Conservation (phyloP, 2,797 vertebrate species). For the Amazona finschi region DNA sequence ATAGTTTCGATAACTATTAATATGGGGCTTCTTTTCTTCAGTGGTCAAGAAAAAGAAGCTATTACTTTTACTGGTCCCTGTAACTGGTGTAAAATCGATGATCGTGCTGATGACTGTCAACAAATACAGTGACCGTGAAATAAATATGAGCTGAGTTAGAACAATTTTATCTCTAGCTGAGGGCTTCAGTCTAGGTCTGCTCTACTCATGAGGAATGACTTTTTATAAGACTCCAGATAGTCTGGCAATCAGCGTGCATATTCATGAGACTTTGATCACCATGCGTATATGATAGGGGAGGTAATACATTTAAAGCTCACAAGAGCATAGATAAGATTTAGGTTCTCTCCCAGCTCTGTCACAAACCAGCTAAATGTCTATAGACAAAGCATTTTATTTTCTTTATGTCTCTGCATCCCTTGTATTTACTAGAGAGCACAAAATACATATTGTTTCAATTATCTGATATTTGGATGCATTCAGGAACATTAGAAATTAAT, state of each 20-base stretch:
- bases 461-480: not conserved
- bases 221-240: not conserved
- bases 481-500: not conserved
- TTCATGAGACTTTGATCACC: not conserved
- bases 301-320: not conserved
- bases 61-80: not conserved
- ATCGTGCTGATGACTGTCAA: not conserved
- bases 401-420: not conserved
- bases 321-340: not conserved
- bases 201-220: not conserved
- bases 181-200: not conserved
- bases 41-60: not conserved
- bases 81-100: not conserved
- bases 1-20: not conserved
- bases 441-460: not conserved
- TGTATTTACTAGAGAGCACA: not conserved
- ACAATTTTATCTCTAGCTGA: not conserved
- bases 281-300: accelerated
- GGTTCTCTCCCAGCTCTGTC: not conserved
- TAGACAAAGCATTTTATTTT: not conserved
- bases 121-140: not conserved
- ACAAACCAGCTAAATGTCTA: not conserved
- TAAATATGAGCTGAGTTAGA: not conserved
- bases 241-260: not conserved
- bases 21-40: not conserved